Percentiles rank a stretch among this genome's conserved stretches.
These are phyloP conservation scores for Diadema setosum DNA, from an alignment of 35 echinoderm and acorn worm genomes.

Conservation along the genomic window DNA sequence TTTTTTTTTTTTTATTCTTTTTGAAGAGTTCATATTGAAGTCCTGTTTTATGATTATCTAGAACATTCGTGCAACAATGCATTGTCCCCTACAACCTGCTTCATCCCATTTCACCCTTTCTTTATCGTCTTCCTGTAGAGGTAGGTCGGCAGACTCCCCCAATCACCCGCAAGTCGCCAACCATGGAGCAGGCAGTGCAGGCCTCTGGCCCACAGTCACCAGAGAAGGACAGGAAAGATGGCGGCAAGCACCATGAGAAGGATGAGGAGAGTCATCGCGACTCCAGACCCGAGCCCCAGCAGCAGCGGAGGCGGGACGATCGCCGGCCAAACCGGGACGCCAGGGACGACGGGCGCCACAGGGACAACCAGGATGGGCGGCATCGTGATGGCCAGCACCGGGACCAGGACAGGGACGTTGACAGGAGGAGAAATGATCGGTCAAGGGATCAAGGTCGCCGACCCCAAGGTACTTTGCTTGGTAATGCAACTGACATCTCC, in stretches of 20 bases:
- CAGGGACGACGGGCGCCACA: background rate
- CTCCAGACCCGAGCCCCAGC: background rate
- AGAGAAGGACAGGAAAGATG: slow-evolving; percentile 44
- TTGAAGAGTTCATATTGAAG: too few species aligned
- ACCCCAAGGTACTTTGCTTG: background rate
- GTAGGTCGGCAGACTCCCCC: slow-evolving; percentile 40
- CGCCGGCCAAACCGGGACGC: background rate
- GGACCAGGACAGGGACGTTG: slow-evolving; percentile 20
- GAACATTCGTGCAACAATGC: too few species aligned
- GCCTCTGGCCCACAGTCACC: slow-evolving; percentile 72
- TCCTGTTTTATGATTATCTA: too few species aligned
- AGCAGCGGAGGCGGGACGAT: slow-evolving; percentile 7
- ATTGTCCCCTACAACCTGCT: too few species aligned
- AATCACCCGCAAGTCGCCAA: slow-evolving; percentile 65
- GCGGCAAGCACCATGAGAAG: background rate
- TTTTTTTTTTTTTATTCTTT: too few species aligned
- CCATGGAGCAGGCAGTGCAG: slow-evolving; percentile 98
- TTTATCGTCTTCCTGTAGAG: too few species aligned
- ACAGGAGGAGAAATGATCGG: slow-evolving; percentile 12
- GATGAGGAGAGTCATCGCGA: slow-evolving; percentile 1
- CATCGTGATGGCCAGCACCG: slow-evolving; percentile 7
- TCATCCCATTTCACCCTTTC: too few species aligned
- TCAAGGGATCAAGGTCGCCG: background rate
- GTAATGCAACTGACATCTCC: too few species aligned
- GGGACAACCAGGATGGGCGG: slow-evolving; percentile 10